Evolutionary conservation across 2,888 invertebrate species (phyloP).

Genomic region (Lochmaea crataegi): DNA sequence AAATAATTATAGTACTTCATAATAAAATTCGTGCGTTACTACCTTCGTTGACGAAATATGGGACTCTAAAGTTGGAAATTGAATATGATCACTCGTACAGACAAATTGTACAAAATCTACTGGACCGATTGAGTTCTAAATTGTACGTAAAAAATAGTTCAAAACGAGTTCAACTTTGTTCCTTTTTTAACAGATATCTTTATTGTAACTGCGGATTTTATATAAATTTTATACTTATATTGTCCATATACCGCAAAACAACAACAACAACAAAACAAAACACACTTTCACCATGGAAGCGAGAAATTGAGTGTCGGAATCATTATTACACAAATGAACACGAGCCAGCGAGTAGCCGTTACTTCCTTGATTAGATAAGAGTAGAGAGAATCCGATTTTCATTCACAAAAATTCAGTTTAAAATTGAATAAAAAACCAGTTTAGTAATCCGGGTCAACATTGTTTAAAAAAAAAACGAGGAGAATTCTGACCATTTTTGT

Average conservation of each 20-base stretch:
- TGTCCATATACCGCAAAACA: not conserved
- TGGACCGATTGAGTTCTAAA: no score
- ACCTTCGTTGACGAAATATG: no score
- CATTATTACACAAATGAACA: not conserved
- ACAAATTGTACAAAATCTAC: no score
- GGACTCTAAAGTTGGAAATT: no score
- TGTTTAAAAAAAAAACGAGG: not conserved
- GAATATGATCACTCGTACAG: no score
- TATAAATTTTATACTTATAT: not conserved
- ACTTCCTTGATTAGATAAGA: conserved; percentile 42
- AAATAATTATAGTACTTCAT: no score
- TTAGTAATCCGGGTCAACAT: not conserved
- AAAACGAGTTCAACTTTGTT: no score
- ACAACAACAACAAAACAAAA: not conserved
- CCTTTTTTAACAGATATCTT: no score
- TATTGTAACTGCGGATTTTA: no score
- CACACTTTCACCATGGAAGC: not conserved
- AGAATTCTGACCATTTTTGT: not conserved
- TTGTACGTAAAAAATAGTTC: no score
- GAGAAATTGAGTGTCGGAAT: not conserved
- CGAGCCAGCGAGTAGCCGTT: conserved; percentile 21
- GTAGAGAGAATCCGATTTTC: conserved; percentile 25
- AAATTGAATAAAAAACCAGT: not conserved
- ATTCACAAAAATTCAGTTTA: conserved; percentile 37
- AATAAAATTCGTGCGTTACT: no score